phyloP scores from a whole-genome alignment of 2,888 invertebrate genomes.

The Iphiclides podalirius region DNA sequence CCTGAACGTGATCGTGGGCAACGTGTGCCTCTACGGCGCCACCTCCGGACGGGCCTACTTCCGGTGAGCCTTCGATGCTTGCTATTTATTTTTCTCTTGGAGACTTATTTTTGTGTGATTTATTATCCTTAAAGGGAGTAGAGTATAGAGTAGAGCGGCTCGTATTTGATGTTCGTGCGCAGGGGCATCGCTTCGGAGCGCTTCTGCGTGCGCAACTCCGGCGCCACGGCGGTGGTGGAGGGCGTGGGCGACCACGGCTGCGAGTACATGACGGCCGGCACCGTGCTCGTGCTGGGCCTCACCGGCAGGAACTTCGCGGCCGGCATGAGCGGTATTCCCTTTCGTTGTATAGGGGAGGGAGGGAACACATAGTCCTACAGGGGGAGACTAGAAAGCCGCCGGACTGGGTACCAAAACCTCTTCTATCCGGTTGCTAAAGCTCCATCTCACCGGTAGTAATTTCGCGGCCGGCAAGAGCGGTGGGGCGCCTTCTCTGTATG shows the following conservation, averaged over 20 bases:
- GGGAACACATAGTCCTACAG: too few relatives aligned
- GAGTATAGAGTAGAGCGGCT: too few relatives aligned
- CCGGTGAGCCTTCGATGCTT: conserved; percentile 65
- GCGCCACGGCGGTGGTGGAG: conserved; percentile 96
- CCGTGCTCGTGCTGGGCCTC: conserved; percentile 93
- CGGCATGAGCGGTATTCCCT: conserved; percentile 93
- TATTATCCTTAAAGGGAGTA: too few relatives aligned
- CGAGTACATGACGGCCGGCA: conserved; percentile 99
- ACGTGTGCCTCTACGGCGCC: conserved; percentile 98
- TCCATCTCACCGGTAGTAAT: too few relatives aligned
- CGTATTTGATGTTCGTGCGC: too few relatives aligned
- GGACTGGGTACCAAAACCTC: too few relatives aligned
- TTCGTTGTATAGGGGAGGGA: too few relatives aligned
- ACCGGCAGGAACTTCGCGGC: conserved; percentile 99
- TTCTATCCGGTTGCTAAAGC: too few relatives aligned
- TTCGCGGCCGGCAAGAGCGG: too few relatives aligned
- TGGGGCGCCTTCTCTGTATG: too few relatives aligned
- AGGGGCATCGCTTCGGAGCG: conserved; percentile 98
- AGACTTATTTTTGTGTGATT: background rate
- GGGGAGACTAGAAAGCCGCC: too few relatives aligned
- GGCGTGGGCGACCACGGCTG: conserved; percentile 99
- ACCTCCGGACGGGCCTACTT: conserved; percentile 96
- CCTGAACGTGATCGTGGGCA: conserved; percentile 97
- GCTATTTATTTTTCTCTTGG: background rate
- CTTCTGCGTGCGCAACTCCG: conserved; percentile 99